phyloP scores from a whole-genome alignment of 2,888 invertebrate species.

The Chloroclysta siterata region DNA sequence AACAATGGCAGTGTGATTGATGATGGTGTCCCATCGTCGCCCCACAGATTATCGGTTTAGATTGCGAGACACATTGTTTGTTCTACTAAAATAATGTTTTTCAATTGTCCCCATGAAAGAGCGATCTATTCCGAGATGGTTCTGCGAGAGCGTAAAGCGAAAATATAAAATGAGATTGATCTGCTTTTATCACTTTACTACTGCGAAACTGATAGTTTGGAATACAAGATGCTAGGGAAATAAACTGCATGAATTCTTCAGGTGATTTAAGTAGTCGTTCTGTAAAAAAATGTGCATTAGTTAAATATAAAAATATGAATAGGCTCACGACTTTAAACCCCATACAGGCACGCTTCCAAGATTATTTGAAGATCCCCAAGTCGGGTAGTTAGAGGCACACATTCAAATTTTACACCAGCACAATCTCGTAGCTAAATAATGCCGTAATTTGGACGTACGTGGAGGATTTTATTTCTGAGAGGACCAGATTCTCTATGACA shows the following conservation, averaged over 20 bases:
- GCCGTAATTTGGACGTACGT: too few species aligned
- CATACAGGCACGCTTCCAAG: too few species aligned
- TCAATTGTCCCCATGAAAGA: slow-evolving; percentile 49
- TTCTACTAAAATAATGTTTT: slow-evolving; percentile 57
- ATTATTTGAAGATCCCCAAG: too few species aligned
- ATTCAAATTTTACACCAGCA: too few species aligned
- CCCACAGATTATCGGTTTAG: slow-evolving; percentile 64
- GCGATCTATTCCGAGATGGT: slow-evolving; percentile 39
- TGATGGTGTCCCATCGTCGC: slow-evolving; percentile 54
- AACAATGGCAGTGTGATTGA: slow-evolving; percentile 60
- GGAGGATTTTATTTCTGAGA: too few species aligned
- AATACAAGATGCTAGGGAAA: neutral
- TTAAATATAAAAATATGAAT: too few species aligned
- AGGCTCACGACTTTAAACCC: too few species aligned
- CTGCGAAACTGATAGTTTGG: neutral
- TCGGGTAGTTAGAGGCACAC: too few species aligned
- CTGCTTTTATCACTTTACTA: slow-evolving; percentile 6
- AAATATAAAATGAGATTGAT: slow-evolving; percentile 17
- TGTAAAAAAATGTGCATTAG: too few species aligned
- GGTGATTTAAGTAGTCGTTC: neutral
- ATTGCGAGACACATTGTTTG: slow-evolving; percentile 65
- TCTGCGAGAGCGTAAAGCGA: slow-evolving; percentile 23
- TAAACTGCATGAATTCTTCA: neutral
- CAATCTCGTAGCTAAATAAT: too few species aligned
- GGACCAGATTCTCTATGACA: too few species aligned